Percentiles rank a stretch among this genome's conserved stretches.
Conservation (phyloP, 2,113 vertebrate species). For the Australoheros scitulus region DNA sequence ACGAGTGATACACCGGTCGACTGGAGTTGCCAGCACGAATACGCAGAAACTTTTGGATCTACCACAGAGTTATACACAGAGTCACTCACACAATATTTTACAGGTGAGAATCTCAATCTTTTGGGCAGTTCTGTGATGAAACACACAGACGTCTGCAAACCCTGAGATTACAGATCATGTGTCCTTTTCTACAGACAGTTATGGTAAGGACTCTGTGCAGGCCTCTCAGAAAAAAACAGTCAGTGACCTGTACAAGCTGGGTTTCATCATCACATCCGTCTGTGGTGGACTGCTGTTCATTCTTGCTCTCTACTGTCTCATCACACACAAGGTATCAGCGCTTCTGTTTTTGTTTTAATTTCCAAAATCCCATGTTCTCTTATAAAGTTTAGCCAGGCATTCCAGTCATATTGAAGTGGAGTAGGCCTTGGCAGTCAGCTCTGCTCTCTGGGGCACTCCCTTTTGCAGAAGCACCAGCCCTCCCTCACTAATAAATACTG, state of each 20-base stretch:
- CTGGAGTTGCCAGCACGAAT: conserved; percentile 80
- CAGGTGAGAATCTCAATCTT: conserved; percentile 57
- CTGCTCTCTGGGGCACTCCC: not conserved
- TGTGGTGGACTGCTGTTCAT: conserved; percentile 72
- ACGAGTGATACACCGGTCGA: conserved; percentile 64
- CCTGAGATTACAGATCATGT: conserved; percentile 27
- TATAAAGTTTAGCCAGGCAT: conserved; percentile 14
- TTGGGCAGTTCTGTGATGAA: conserved; percentile 13
- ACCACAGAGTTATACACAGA: conserved; percentile 57
- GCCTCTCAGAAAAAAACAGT: conserved; percentile 58
- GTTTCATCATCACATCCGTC: conserved; percentile 71
- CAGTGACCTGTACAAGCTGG: conserved; percentile 69
- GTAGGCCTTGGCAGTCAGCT: not conserved
- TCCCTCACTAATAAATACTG: conserved; percentile 13
- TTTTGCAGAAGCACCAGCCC: conserved; percentile 3
- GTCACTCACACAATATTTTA: conserved; percentile 41
- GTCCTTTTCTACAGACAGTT: conserved; percentile 60
- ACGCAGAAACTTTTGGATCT: conserved; percentile 57
- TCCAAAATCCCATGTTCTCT: not conserved
- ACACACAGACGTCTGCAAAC: conserved; percentile 11
- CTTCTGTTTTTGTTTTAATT: conserved; percentile 7
- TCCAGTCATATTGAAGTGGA: conserved; percentile 23
- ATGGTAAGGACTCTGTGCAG: conserved; percentile 53
- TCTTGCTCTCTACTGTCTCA: conserved; percentile 70
- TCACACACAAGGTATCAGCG: conserved; percentile 70